Evolutionary conservation across 2,797 vertebrate species (phyloP), one percentile per base, ranked within the genome.

Genomic region (Hoplostethus mediterraneus): DNA sequence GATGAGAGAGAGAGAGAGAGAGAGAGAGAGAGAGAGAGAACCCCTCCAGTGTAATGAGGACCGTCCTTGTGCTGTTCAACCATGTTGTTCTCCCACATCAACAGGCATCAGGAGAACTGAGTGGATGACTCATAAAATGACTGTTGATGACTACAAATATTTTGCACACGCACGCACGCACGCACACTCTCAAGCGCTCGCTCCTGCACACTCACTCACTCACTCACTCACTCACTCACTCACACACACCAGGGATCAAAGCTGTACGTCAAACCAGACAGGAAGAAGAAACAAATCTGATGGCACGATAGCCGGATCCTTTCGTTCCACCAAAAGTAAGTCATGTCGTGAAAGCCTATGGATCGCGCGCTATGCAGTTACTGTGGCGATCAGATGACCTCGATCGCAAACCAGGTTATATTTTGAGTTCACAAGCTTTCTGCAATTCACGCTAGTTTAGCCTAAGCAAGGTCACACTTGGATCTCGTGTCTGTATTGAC

Each of bases 101-200:
- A 42, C 40, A 42, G 10, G 12, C 40, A 53, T 21, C 21, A 28
- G 51, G 51, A 53, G 21, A 53, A 1, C 67, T 74, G 14, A 58
- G 84, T 58, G 81, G 77, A 86, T 90, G 90, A 92, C 85, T 94
- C 90, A 92, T 77, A 69, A 71, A 74, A 63, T 67, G 63, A 84
- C 58, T 45, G 63, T 59, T 68, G 72, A 84, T 71, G 83, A 85
- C 84, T 82, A 84, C 86, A 86, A 85, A 75, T 75, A 81, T 85
- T 72, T 76, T 68, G 81, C 61, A 75, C 87, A 84, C 86, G 88
- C 87, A 76, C 83, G 79, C 87, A 84, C 86, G 88, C 87, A 76
- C 83, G 79, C 88, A 83, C 87, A 82, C 82, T 64, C 79, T 49
- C 87, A 63, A 63, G 63, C 75, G 83, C 84, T 84, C 91, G 73